Evolutionary conservation across 2,888 invertebrate species (phyloP), one percentile per base, ranked within the genome.

Genomic region (Phaedon cochleariae): DNA sequence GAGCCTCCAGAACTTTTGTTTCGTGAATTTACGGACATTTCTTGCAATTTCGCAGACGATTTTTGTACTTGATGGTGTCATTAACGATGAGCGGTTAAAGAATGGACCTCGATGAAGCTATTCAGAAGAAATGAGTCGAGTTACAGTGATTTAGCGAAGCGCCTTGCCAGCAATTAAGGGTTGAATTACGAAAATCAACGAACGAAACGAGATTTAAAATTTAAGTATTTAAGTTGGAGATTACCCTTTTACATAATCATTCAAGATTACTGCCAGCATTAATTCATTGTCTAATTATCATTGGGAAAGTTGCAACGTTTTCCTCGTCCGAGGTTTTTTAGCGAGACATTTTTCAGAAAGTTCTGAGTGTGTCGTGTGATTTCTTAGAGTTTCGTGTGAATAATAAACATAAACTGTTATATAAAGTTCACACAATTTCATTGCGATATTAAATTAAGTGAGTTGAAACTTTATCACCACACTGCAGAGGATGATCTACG

Each of bases 201-300:
- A 10, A 41, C 41, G 41, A 41, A 41, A 41, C 15, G 41, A 15
- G 41, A 41, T 41, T 41, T 41, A 15, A 41, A 41, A 41, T 41
- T 41, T 41, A 41, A 41, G 41, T 41, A 41, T 41, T 41, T 15
- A 41, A 41, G 41, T 41, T 41, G n/a, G 41, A 15, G 41, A 41
- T 41, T 41, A 41, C 41, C 41, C 41, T 41, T 41, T 41, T 41
- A 41, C 41, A 41, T 41, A 41, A 41, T 41, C 41, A 41, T 41
- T 41, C 41, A 41, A 41, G 15, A 41, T 41, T 41, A 41, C 41
- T 41, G 41, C 41, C 15, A 41, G 15, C 41, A 41, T 41, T 41
- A 41, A 41, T 12, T 41, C 41, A 41, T 41, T 41, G 41, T 41
- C 41, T 41, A 9, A 41, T 41, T 41, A 41, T 41, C 41, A 41